phyloP scores from a whole-genome alignment of 2,888 invertebrate species.

The Drosophila prolongata region DNA sequence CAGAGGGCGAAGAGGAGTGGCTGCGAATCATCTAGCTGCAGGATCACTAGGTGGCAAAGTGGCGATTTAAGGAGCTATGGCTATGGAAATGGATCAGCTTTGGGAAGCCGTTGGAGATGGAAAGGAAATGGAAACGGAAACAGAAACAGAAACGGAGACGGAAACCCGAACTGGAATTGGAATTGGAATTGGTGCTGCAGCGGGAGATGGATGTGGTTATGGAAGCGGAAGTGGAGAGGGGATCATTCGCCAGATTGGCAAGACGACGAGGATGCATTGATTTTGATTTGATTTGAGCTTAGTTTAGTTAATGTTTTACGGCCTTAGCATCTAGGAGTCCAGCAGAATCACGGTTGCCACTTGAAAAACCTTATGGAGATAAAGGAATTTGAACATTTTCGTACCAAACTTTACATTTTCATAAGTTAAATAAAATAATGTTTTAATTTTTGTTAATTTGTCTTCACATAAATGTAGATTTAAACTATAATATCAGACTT shows the following conservation, averaged over 20 bases:
- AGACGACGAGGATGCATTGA: conserved; percentile 33
- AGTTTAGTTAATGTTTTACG: conserved; percentile 31
- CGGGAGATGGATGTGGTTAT: conserved; percentile 9
- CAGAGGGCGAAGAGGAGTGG: conserved; percentile 3
- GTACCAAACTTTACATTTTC: not conserved
- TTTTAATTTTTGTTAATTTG: not conserved
- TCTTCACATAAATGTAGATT: not conserved
- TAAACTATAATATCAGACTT: not conserved
- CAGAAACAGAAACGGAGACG: not conserved
- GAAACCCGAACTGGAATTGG: not conserved
- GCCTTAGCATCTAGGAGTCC: conserved; percentile 18
- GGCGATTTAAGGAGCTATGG: conserved; percentile 11
- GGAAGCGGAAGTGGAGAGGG: conserved; percentile 15
- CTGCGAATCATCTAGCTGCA: conserved; percentile 39
- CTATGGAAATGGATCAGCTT: conserved; percentile 2
- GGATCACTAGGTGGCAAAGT: conserved; percentile 31
- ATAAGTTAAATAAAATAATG: not conserved
- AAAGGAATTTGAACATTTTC: not conserved
- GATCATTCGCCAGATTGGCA: not conserved
- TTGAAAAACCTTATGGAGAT: not conserved
- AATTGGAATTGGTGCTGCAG: conserved; percentile 18
- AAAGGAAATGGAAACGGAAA: conserved; percentile 1
- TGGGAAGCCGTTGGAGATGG: not conserved
- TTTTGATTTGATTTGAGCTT: conserved; percentile 37
- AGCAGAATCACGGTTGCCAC: not conserved